Conservation (phyloP, 2,797 vertebrate species). For the Lycodopsis pacificus region DNA sequence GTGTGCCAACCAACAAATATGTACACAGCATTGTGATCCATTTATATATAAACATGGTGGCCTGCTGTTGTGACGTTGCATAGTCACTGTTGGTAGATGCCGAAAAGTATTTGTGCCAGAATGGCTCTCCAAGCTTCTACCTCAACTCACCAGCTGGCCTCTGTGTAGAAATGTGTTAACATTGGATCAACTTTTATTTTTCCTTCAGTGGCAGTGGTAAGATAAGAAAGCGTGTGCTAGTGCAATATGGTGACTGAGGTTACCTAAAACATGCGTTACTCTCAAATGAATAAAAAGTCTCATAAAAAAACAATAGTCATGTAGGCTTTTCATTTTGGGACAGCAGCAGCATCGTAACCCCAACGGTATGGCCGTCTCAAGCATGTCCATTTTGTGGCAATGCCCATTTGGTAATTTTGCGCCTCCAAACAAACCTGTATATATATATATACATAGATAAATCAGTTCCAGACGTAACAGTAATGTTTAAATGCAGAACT, state of each 20-base stretch:
- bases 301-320: background rate
- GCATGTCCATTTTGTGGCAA: background rate
- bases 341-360: background rate
- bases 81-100: background rate
- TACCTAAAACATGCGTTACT: background rate
- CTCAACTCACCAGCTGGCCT: background rate
- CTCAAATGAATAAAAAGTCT: background rate
- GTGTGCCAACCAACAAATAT: background rate
- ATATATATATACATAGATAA: background rate
- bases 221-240: background rate
- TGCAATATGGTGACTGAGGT: background rate
- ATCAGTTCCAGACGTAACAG: rapidly evolving
- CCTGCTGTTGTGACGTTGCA: background rate
- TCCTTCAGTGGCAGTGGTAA: background rate
- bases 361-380: background rate
- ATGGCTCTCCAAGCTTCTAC: background rate
- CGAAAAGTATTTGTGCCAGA: background rate
- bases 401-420: background rate
- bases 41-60: background rate
- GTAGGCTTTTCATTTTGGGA: background rate
- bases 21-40: background rate
- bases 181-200: background rate
- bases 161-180: background rate
- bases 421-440: background rate
- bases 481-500: background rate